phyloP scores from a whole-genome alignment of 2,888 invertebrate species.

The Lordiphosa fenestrarum region DNA sequence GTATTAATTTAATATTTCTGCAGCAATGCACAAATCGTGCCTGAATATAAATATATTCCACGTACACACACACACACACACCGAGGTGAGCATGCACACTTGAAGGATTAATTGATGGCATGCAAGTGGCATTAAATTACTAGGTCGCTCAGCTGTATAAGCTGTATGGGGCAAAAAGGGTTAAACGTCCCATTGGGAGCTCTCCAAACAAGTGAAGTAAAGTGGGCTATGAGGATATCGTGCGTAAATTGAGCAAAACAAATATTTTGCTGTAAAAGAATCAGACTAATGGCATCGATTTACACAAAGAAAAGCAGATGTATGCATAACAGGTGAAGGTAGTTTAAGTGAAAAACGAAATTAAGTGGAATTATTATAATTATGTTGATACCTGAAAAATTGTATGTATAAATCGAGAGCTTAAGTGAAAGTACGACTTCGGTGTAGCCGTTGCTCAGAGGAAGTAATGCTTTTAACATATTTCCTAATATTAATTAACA shows the following conservation, averaged over 20 bases:
- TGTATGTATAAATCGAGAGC: no score
- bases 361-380: no score
- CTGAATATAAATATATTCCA: slow-evolving; percentile 19
- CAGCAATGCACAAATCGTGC: slow-evolving; percentile 43
- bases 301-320: neutral
- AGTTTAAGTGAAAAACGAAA: no score
- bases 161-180: slow-evolving; percentile 5
- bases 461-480: no score
- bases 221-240: slow-evolving; percentile 3
- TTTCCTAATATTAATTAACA: no score
- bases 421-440: no score
- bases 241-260: slow-evolving; percentile 4
- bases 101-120: slow-evolving; percentile 54
- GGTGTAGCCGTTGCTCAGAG: no score
- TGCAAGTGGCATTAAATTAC: slow-evolving; percentile 44
- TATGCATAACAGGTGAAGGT: no score
- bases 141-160: slow-evolving; percentile 16
- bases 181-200: slow-evolving; percentile 2
- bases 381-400: no score
- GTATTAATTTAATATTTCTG: slow-evolving; percentile 53
- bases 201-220: neutral
- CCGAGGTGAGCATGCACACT: slow-evolving; percentile 24
- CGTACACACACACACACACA: slow-evolving; percentile 17
- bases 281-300: neutral
- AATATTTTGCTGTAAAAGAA: slow-evolving; percentile 2